Conservation (phyloP, 2,888 invertebrate genomes). For the Petrolisthes manimaculis region DNA sequence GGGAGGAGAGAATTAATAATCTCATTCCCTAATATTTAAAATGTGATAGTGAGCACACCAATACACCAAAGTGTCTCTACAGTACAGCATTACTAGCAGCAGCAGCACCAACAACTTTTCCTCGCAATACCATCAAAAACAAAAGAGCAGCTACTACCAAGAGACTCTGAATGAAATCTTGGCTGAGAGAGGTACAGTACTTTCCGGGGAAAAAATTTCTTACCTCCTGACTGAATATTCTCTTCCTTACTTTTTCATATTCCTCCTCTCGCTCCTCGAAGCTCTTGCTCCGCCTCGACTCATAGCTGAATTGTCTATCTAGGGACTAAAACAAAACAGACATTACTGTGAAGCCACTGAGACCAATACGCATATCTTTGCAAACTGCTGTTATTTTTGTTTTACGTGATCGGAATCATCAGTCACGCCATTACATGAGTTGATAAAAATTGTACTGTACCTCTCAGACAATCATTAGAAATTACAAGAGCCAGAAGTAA, state of each 20-base stretch:
- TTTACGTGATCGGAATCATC: too few relatives aligned
- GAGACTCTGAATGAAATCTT: not conserved
- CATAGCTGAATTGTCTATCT: conserved; percentile 76
- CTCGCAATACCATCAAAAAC: not conserved
- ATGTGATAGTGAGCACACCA: not conserved
- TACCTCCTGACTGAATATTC: conserved; percentile 83
- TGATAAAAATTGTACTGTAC: too few relatives aligned
- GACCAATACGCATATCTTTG: not conserved
- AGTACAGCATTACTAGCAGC: conserved; percentile 8
- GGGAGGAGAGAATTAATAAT: too few relatives aligned
- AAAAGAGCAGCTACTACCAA: not conserved
- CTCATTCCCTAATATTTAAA: too few relatives aligned
- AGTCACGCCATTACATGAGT: too few relatives aligned
- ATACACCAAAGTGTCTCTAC: not conserved
- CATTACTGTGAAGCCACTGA: conserved; percentile 49
- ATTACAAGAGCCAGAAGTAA: too few relatives aligned
- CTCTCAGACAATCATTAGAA: too few relatives aligned
- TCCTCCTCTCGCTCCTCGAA: conserved; percentile 93
- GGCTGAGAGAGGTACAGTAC: conserved; percentile 6
- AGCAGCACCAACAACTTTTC: not conserved
- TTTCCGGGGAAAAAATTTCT: conserved; percentile 62
- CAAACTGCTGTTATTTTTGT: too few relatives aligned
- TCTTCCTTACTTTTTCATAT: conserved; percentile 85
- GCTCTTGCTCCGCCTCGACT: conserved; percentile 82
- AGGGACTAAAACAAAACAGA: conserved; percentile 71